Evolutionary conservation across 1,140 invertebrate genomes (phyloP), one percentile per base, ranked within the genome.

Genomic region (Subanguina moxae): DNA sequence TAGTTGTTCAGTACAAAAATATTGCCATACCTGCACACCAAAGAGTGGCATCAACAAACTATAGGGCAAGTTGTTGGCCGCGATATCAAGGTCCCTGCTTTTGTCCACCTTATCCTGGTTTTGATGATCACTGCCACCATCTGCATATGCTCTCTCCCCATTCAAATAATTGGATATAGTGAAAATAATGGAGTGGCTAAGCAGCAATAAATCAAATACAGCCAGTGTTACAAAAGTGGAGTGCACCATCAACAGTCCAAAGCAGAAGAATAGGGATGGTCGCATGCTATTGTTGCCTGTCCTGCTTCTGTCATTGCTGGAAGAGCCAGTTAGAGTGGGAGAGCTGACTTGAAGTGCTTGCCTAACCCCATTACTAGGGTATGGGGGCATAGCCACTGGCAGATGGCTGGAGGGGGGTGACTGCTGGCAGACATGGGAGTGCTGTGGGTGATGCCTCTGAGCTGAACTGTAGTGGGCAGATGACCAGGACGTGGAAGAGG

Each of bases 181-280:
- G 66, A 68, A 68, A 9, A 68, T 30, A 9, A 68, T 0, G 17
- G 48, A 59, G 32, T 71, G 66, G 13, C 25, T 38, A 8, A 68
- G 65, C 15, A 68, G 13, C 27, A 68, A 57, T 19, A 68, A 32
- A 57, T 68, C 66, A 8, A 68, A n/a, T 11, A 70, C 19, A 9
- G 72, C 65, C 17, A 68, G 42, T 9, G 67, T 42, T 0, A 71
- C 67, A 27, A 68, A 68, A 1, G 65, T 68, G 28, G 65, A 67
- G 63, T 67, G 62, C 23, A 67, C 65, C 65, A 67, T 67, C 64
- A 67, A 43, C 63, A 67, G 30, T 1, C 65, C 65, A 62, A 67
- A 67, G 25, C 65, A 67, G 9, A 61, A 28, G 17, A 52, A 25
- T 19, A 15, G 8, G 23, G n/a, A 21, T 3, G n/a, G 48, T 52